A percentile compares a stretch with the other conserved stretches of the same genome.
These are phyloP conservation scores for Nomada fucata DNA, from an alignment of 2,888 invertebrate genomes.

Conservation along the genomic window DNA sequence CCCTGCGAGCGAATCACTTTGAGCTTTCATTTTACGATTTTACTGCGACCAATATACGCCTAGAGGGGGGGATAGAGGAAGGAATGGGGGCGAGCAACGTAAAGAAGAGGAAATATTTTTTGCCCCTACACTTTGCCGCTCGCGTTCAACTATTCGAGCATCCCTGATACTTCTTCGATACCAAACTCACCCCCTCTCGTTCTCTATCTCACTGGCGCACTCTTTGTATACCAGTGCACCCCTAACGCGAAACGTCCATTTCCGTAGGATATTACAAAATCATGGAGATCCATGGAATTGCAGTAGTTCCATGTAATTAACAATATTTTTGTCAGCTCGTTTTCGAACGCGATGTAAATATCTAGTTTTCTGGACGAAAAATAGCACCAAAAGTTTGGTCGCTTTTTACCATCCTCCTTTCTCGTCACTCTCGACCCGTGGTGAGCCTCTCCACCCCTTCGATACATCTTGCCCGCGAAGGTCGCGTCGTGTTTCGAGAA, in stretches of 20 bases:
- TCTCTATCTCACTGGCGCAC: background rate
- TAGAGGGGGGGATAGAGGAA: background rate
- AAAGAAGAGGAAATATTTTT: slow-evolving; percentile 17
- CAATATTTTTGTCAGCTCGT: background rate
- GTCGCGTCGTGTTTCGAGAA: slow-evolving; percentile 69
- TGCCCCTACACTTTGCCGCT: slow-evolving; percentile 6
- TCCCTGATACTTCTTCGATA: background rate
- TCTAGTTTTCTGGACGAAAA: too few species aligned
- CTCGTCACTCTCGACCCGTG: slow-evolving; percentile 61
- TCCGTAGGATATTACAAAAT: too few species aligned
- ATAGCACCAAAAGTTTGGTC: too few species aligned
- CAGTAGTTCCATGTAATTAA: background rate
- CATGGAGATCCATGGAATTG: slow-evolving; percentile 23
- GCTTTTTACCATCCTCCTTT: background rate
- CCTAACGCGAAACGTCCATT: slow-evolving; percentile 17
- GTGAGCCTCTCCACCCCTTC: slow-evolving; percentile 48
- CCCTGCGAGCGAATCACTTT: slow-evolving; percentile 68
- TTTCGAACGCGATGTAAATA: slow-evolving; percentile 34
- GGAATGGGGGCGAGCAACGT: background rate
- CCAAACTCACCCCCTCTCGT: too few species aligned
- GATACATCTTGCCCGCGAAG: slow-evolving; percentile 66
- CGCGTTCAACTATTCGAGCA: slow-evolving; percentile 33
- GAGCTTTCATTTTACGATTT: slow-evolving; percentile 66
- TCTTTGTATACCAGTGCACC: background rate
- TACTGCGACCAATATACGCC: slow-evolving; percentile 57